Conservation (phyloP, 2,797 vertebrate species). For the Ceryle rudis region DNA sequence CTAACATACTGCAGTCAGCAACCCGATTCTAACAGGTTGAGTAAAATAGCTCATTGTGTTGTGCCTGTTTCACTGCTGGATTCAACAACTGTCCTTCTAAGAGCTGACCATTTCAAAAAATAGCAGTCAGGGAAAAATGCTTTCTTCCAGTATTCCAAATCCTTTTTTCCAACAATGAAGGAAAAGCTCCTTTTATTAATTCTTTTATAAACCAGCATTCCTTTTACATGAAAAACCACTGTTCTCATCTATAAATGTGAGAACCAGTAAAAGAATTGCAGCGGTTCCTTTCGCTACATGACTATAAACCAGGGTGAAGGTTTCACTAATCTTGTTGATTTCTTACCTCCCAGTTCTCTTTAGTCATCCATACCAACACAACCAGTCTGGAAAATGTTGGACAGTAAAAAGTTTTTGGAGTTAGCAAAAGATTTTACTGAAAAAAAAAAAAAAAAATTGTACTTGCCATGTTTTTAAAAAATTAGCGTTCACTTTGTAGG, state of each 20-base stretch:
- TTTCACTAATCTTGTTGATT: slow-evolving; percentile 36
- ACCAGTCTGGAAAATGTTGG: neutral
- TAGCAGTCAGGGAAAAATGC: neutral
- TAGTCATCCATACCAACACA: neutral
- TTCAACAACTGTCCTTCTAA: neutral
- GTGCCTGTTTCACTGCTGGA: neutral
- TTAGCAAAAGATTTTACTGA: neutral
- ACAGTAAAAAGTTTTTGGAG: neutral
- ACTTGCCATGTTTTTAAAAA: neutral
- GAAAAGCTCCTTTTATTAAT: neutral
- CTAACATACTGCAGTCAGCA: neutral
- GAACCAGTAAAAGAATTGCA: slow-evolving; percentile 17
- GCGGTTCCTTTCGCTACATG: neutral
- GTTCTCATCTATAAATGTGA: neutral
- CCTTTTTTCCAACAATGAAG: neutral
- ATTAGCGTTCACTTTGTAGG: neutral
- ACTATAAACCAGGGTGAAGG: neutral
- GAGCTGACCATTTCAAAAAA: neutral
- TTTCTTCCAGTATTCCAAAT: neutral
- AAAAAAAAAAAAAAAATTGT: neutral
- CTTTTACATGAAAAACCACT: neutral
- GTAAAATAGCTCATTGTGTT: neutral
- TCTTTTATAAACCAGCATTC: neutral
- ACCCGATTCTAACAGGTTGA: neutral
- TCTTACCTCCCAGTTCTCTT: neutral